phyloP scores from a whole-genome alignment of 2,113 vertebrate genomes.

The Steatornis caripensis region DNA sequence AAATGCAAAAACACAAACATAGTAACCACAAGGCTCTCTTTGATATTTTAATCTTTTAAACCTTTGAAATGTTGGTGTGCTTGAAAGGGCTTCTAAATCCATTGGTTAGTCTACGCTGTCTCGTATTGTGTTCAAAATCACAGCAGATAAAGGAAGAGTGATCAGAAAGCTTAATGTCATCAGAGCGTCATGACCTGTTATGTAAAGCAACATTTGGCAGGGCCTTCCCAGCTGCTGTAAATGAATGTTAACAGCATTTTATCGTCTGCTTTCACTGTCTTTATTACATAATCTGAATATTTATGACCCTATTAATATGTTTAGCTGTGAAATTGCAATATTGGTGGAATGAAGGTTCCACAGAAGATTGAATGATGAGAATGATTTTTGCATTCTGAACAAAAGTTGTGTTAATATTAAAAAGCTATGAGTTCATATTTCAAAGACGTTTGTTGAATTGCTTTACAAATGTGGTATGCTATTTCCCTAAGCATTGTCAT shows the following conservation, averaged over 20 bases:
- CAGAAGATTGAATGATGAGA: conserved; percentile 12
- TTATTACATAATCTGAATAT: conserved; percentile 72
- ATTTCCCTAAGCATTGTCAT: not conserved
- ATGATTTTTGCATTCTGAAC: conserved; percentile 27
- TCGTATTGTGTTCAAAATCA: conserved; percentile 39
- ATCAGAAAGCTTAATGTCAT: conserved; percentile 69
- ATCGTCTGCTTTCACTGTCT: conserved; percentile 60
- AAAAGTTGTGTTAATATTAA: not conserved
- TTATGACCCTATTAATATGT: conserved; percentile 66
- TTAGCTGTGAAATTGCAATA: conserved; percentile 66
- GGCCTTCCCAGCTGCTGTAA: conserved; percentile 66
- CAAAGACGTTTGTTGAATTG: not conserved
- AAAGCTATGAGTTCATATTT: not conserved
- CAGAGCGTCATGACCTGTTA: conserved; percentile 58
- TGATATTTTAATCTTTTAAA: conserved; percentile 56
- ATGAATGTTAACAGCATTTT: conserved; percentile 70
- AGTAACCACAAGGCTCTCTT: conserved; percentile 14
- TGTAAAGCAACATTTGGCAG: conserved; percentile 69
- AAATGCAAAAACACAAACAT: conserved; percentile 22
- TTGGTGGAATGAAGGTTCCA: conserved; percentile 32
- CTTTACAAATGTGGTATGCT: not conserved
- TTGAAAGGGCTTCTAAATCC: conserved; percentile 50
- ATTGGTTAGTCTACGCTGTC: conserved; percentile 2
- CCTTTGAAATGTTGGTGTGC: conserved; percentile 14
- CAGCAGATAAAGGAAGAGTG: conserved; percentile 59